A percentile compares a stretch with the other conserved stretches of the same genome.
Conservation (phyloP, 92 coral and sea anemone species). For the Hydrozoanthus gracilis region DNA sequence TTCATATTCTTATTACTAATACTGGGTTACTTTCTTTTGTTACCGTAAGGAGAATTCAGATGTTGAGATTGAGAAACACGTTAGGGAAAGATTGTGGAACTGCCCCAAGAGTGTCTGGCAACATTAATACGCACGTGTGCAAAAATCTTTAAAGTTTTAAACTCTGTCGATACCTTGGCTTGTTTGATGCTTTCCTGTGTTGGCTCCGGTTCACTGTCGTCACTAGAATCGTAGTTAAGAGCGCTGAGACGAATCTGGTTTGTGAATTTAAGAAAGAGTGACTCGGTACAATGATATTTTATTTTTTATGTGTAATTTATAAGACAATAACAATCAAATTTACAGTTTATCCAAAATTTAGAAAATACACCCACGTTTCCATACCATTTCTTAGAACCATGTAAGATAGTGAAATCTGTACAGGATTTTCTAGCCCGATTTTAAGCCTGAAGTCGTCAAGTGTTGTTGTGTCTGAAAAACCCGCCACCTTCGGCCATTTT, state of each 20-base stretch:
- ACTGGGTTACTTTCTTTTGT: no score
- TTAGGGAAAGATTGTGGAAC: no score
- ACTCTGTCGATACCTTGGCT: conserved; percentile 80
- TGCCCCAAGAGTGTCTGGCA: no score
- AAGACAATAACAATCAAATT: not conserved
- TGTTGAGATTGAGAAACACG: no score
- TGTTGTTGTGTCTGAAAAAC: conserved; percentile 1
- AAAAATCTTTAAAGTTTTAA: not conserved
- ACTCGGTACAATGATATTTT: no score
- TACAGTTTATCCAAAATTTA: not conserved
- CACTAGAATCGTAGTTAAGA: conserved; percentile 95
- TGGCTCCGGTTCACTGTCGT: conserved; percentile 93
- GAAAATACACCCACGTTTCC: not conserved
- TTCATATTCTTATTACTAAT: no score
- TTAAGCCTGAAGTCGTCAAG: not conserved
- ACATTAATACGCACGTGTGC: not conserved
- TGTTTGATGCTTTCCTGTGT: conserved; percentile 97
- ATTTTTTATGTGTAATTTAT: no score
- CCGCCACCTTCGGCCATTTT: conserved; percentile 40
- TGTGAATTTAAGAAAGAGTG: not conserved
- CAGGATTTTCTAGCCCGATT: not conserved
- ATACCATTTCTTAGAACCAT: not conserved
- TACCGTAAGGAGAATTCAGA: no score
- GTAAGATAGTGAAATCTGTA: not conserved
- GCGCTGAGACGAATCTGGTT: conserved; percentile 92